Evolutionary conservation across 2,888 invertebrate genomes (phyloP).

Genomic region (Hirtodrosophila confusa): DNA sequence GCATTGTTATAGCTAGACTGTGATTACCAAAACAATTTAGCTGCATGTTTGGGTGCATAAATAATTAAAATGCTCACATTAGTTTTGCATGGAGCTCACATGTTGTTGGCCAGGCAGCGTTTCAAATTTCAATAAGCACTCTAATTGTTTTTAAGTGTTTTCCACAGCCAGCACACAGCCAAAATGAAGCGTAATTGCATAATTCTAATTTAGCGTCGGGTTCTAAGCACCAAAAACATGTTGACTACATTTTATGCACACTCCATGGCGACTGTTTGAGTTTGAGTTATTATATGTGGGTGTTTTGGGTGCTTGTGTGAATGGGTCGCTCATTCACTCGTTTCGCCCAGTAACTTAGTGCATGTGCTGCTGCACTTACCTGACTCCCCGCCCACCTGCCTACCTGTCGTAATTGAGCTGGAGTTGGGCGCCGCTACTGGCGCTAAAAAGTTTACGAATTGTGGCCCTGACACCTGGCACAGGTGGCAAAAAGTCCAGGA

Average conservation of each 20-base stretch:
- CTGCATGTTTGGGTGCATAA: constrained; percentile 65
- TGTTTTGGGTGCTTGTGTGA: constrained; percentile 11
- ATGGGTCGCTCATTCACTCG: constrained; percentile 37
- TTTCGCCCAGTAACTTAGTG: constrained; percentile 52
- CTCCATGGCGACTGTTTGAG: constrained; percentile 12
- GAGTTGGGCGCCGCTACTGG: constrained; percentile 19
- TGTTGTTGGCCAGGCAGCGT: constrained; percentile 26
- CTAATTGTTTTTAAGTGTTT: constrained; percentile 79
- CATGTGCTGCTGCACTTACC: constrained; percentile 20
- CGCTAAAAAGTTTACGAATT: constrained; percentile 38
- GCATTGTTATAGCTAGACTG: constrained; percentile 18
- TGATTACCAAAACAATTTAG: constrained; percentile 61
- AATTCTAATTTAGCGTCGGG: constrained; percentile 75
- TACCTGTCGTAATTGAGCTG: constrained; percentile 40
- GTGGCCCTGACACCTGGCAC: constrained; percentile 23
- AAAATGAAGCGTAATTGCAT: constrained; percentile 78
- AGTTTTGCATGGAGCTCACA: constrained; percentile 52
- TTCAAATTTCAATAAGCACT: constrained; percentile 73
- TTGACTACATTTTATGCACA: constrained; percentile 64
- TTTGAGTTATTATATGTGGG: constrained; percentile 13
- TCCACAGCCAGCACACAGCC: constrained; percentile 45
- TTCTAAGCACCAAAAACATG: constrained; percentile 70
- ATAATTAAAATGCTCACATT: constrained; percentile 69
- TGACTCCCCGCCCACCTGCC: constrained; percentile 17
- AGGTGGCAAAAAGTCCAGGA: constrained; percentile 28